Conservation (phyloP, 1,140 invertebrate species). For the Colletes latitarsis region DNA sequence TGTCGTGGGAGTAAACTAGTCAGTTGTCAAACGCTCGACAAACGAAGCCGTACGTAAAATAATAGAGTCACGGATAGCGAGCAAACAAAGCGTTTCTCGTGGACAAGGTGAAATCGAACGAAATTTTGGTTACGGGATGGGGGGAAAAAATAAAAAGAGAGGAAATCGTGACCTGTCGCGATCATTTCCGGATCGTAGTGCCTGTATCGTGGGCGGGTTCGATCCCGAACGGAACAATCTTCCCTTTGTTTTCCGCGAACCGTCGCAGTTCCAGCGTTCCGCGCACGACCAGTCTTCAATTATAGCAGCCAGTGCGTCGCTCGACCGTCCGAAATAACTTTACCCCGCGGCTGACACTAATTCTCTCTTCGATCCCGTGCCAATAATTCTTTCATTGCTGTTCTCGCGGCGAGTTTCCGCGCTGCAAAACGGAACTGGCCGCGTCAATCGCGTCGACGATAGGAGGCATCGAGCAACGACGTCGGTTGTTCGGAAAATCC, state of each 20-base stretch:
- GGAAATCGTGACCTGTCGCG: background rate
- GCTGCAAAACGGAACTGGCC: too few relatives aligned
- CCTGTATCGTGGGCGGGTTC: too few relatives aligned
- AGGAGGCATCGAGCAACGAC: too few relatives aligned
- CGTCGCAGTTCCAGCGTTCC: background rate
- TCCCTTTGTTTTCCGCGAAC: slow-evolving; percentile 26
- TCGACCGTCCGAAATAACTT: slow-evolving; percentile 23
- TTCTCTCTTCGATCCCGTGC: slow-evolving; percentile 26
- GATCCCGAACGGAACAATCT: slow-evolving; percentile 12
- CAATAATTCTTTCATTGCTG: slow-evolving; percentile 19
- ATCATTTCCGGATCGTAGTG: slow-evolving; percentile 27
- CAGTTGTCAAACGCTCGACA: too few relatives aligned
- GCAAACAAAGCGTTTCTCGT: background rate
- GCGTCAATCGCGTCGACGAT: background rate
- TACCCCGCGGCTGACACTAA: slow-evolving; percentile 11
- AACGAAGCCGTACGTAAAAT: too few relatives aligned
- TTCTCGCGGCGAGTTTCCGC: background rate
- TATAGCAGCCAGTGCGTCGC: slow-evolving; percentile 20
- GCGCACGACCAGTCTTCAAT: slow-evolving; percentile 11
- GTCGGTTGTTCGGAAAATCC: too few relatives aligned
- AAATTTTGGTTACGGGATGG: too few relatives aligned
- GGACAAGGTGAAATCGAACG: too few relatives aligned
- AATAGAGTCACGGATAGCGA: background rate
- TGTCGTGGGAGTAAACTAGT: too few relatives aligned
- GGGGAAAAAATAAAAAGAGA: background rate